Conservation (phyloP, 2,797 vertebrate species). For the Premnoplex brunnescens region DNA sequence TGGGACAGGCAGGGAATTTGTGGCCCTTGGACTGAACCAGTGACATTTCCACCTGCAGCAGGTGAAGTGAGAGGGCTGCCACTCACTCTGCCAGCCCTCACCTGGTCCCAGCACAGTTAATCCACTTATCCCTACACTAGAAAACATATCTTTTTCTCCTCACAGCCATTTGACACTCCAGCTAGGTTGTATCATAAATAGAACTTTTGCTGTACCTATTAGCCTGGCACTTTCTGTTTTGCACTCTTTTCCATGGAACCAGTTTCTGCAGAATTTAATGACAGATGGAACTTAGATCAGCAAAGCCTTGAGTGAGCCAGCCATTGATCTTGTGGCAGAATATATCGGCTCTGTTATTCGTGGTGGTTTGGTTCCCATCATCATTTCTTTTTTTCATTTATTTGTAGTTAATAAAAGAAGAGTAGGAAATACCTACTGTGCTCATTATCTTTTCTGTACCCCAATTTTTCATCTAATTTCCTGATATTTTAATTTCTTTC, state of each 20-base stretch:
- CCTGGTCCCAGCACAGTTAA: neutral
- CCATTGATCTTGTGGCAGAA: neutral
- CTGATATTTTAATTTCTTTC: conserved; percentile 63
- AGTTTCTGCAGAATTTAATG: neutral
- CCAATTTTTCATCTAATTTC: conserved; percentile 31
- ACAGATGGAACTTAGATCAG: neutral
- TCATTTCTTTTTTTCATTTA: neutral
- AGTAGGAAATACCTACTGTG: neutral
- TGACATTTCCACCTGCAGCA: neutral
- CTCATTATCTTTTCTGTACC: neutral
- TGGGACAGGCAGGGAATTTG: rapidly evolving
- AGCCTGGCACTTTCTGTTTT: neutral
- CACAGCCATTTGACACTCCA: neutral
- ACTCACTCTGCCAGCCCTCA: rapidly evolving
- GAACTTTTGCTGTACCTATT: neutral
- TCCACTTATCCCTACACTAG: neutral
- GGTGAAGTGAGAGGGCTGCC: neutral
- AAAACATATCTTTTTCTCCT: neutral
- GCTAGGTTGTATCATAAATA: neutral
- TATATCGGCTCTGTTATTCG: neutral
- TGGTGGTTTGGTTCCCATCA: neutral
- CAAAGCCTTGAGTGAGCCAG: neutral
- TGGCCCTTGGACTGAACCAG: neutral
- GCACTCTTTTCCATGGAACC: neutral
- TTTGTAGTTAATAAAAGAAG: neutral